phyloP scores from a whole-genome alignment of 2,797 vertebrate species.

The Tapirus indicus region DNA sequence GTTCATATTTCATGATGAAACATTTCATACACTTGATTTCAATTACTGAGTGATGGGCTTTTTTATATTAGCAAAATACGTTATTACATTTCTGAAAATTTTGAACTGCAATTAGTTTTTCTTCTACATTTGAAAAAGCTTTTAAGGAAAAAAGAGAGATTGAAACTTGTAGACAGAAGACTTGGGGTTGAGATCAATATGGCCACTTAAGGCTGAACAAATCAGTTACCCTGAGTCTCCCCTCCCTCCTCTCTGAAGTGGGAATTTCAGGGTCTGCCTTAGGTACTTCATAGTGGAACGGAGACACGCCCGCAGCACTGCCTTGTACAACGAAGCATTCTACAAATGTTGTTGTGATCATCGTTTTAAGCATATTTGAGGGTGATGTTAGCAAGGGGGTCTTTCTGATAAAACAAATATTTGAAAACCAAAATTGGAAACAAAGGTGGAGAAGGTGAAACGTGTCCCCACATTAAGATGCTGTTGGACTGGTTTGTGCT shows the following conservation, averaged over 20 bases:
- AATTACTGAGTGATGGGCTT: background rate
- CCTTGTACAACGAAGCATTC: background rate
- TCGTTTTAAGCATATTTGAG: background rate
- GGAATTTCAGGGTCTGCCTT: background rate
- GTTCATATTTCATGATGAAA: background rate
- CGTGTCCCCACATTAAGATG: background rate
- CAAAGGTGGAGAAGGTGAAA: background rate
- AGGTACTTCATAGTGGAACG: too few relatives aligned
- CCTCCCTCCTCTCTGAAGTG: background rate
- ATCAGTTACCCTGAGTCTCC: background rate
- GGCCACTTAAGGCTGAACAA: background rate
- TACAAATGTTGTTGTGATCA: background rate
- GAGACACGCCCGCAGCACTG: background rate
- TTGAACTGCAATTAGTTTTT: background rate
- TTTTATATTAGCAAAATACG: constrained; percentile 26
- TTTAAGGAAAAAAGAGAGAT: background rate
- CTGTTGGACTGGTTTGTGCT: too few relatives aligned
- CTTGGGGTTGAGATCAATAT: background rate
- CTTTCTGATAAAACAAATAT: background rate
- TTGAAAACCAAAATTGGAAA: constrained; percentile 1
- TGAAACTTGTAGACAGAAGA: background rate
- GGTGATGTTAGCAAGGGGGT: background rate
- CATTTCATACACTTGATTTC: background rate
- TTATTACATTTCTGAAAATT: background rate
- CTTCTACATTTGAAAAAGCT: background rate